Percentiles rank a stretch among this genome's conserved stretches.
Conservation (phyloP, 2,113 vertebrate species). For the Petrocephalus zakoni region DNA sequence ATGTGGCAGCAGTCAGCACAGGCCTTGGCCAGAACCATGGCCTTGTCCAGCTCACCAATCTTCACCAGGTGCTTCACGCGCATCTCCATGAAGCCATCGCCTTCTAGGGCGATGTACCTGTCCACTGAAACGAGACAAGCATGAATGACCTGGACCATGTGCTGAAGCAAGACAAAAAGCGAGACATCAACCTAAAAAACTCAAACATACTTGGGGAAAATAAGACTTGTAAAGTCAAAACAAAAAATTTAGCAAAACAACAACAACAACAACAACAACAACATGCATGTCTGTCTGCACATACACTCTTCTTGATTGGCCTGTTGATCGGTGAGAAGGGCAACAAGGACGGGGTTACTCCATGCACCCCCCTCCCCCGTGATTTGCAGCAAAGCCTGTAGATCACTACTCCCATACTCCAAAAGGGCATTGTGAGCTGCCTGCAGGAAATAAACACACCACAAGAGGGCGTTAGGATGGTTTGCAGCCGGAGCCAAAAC, state of each 20-base stretch:
- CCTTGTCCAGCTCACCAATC: slow-evolving; percentile 84
- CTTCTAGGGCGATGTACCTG: slow-evolving; percentile 85
- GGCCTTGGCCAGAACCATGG: slow-evolving; percentile 80
- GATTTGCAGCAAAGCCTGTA: slow-evolving; percentile 85
- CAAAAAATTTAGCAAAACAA: neutral
- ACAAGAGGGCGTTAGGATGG: neutral
- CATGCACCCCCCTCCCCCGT: slow-evolving; percentile 84
- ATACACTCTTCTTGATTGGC: slow-evolving; percentile 81
- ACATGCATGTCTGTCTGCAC: slow-evolving; percentile 13
- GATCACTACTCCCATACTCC: slow-evolving; percentile 88
- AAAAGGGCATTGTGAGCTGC: slow-evolving; percentile 79
- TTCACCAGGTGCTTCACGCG: slow-evolving; percentile 94
- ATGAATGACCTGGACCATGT: neutral
- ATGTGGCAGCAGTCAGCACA: slow-evolving; percentile 80
- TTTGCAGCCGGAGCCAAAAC: neutral
- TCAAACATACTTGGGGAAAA: neutral
- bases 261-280: neutral
- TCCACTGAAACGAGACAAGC: slow-evolving; percentile 58
- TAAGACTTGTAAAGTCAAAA: neutral
- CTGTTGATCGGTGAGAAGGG: slow-evolving; percentile 80
- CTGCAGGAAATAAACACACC: slow-evolving; percentile 40
- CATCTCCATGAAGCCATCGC: slow-evolving; percentile 93
- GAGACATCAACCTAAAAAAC: neutral
- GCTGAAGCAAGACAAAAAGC: too few relatives aligned
- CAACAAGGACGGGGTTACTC: slow-evolving; percentile 82